Base-by-base conservation (phyloP, 2,113 vertebrate species). In the Aptenodytes forsteri region DNA sequence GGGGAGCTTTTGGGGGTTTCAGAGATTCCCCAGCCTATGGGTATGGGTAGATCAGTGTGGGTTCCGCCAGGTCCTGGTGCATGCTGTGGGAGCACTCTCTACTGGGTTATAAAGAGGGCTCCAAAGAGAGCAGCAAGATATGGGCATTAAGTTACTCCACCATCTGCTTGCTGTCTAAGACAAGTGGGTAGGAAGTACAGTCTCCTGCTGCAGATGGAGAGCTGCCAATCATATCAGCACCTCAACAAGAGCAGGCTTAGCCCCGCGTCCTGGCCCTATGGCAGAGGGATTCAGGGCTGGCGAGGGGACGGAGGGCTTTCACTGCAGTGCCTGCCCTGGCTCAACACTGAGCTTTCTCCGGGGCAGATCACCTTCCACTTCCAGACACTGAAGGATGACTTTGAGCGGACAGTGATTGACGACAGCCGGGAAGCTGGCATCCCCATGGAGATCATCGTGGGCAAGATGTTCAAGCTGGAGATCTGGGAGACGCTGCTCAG, bases 391-490 rank as follows among this genome's bases (percentile, higher is more conserved):
- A 97, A 98, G 93, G 99, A 99, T 17, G 38, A 99, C 98, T 99
- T 99, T 84, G 99, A 99, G 91, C 95, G 98, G 58, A 99, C 98
- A 0, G 98, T 99, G 91, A 98, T 99, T 0, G 99, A 99, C 2
- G 99, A 99, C 98, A 99, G 99, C 61, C 98, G 98, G 34, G 95
- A 97, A 71, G 98, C 97, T 12, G 98, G 98, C 58, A 77, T 96
- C 62, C 99, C 98, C 25, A 98, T 98, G 55, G 99, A 99, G 97
- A 99, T 99, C 92, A 99, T 99, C 34, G 98, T 99, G 40, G 99
- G 98, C 91, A 99, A 99, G 96, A 99, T 99, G 99, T 99, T 99
- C 97, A 99, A 99, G 97, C 97, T 99, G 96, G 99, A 99, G 93
- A 98, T 99, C 52, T 99, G 99, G 99, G 99, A 99, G 97, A 98